Conservation (phyloP, 2,888 invertebrate genomes). For the Amphipyra berbera region DNA sequence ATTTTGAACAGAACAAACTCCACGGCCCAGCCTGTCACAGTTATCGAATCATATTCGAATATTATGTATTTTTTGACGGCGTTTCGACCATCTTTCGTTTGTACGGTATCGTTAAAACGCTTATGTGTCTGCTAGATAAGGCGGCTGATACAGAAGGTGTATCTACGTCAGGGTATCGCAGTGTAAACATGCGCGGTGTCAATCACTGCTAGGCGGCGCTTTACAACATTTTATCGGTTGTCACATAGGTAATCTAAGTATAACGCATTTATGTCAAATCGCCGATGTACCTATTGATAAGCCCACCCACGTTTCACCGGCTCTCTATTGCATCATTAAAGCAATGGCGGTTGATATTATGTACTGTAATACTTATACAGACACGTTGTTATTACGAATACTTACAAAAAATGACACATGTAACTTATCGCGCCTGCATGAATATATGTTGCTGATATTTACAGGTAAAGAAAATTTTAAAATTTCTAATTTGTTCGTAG, state of each 20-base stretch:
- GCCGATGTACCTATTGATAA: constrained; percentile 85
- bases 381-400: constrained; percentile 69
- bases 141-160: constrained; percentile 79
- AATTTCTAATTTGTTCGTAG: constrained; percentile 53
- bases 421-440: constrained; percentile 57
- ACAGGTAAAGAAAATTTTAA: constrained; percentile 50
- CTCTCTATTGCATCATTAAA: constrained; percentile 77
- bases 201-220: constrained; percentile 87
- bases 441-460: constrained; percentile 33
- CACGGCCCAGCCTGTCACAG: constrained; percentile 44
- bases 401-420: constrained; percentile 65
- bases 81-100: constrained; percentile 68
- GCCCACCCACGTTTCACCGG: constrained; percentile 84
- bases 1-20: constrained; percentile 64
- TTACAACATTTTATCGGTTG: constrained; percentile 88
- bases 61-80: constrained; percentile 51
- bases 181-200: constrained; percentile 85
- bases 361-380: constrained; percentile 59
- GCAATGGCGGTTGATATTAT: constrained; percentile 76
- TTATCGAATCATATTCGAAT: constrained; percentile 42
- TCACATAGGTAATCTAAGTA: constrained; percentile 86
- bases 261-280: constrained; percentile 89
- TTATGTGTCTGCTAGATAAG: constrained; percentile 81
- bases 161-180: constrained; percentile 80
- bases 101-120: constrained; percentile 72